Conservation (phyloP, 2,888 invertebrate species). For the Pammene fasciana region DNA sequence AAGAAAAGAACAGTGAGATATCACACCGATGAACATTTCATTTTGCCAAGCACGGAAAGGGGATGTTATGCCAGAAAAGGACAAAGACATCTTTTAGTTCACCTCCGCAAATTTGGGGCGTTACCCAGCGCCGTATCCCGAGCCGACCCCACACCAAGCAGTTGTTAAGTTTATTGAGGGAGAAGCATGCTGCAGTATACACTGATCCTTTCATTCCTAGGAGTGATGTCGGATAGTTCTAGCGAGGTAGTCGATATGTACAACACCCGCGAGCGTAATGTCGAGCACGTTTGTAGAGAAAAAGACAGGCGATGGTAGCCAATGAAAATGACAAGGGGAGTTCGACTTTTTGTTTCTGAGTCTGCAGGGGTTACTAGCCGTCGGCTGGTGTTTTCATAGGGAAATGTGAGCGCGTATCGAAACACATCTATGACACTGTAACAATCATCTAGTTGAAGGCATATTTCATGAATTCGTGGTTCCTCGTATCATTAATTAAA, state of each 20-base stretch:
- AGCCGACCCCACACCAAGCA: slow-evolving; percentile 48
- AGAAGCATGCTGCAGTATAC: slow-evolving; percentile 13
- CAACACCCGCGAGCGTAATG: not conserved
- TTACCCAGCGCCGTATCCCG: slow-evolving; percentile 54
- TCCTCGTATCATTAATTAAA: too few species aligned
- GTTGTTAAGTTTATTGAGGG: slow-evolving; percentile 14
- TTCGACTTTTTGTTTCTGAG: slow-evolving; percentile 36
- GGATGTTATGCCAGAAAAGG: slow-evolving; percentile 65
- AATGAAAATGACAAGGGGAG: slow-evolving; percentile 43
- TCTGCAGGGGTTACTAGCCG: slow-evolving; percentile 44
- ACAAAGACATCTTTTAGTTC: slow-evolving; percentile 58
- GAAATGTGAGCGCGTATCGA: slow-evolving; percentile 6
- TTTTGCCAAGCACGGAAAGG: slow-evolving; percentile 51
- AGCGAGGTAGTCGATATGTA: slow-evolving; percentile 11
- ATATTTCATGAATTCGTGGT: too few species aligned
- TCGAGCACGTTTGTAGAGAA: slow-evolving; percentile 9
- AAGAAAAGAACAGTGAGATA: slow-evolving; percentile 54
- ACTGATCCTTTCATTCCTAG: slow-evolving; percentile 13
- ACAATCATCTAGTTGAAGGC: too few species aligned
- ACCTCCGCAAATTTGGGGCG: slow-evolving; percentile 65
- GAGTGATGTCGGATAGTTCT: not conserved
- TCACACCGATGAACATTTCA: slow-evolving; percentile 58
- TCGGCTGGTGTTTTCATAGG: slow-evolving; percentile 8
- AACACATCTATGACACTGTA: not conserved
- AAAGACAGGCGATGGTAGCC: slow-evolving; percentile 29